A percentile compares a stretch with the other conserved stretches of the same genome.
phyloP scores from a whole-genome alignment of 2,113 vertebrate genomes.

The Trichomycterus rosablanca region DNA sequence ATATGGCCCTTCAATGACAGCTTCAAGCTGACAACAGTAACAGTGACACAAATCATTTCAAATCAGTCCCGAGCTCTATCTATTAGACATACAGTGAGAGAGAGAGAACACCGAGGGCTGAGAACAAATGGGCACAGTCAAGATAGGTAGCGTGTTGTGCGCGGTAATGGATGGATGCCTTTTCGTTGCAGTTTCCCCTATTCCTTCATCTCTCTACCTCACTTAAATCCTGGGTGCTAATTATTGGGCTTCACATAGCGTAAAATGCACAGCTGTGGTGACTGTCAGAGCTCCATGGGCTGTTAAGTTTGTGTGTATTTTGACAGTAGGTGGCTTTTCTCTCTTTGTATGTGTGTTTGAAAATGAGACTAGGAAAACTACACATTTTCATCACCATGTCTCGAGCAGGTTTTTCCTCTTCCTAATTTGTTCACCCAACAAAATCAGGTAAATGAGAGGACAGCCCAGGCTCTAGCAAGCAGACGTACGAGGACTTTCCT shows the following conservation, averaged over 20 bases:
- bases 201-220: conserved; percentile 28
- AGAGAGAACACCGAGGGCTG: conserved; percentile 46
- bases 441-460: conserved; percentile 29
- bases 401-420: conserved; percentile 42
- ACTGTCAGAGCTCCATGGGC: conserved; percentile 73
- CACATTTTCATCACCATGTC: conserved; percentile 41
- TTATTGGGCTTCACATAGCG: conserved; percentile 83
- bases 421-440: conserved; percentile 22
- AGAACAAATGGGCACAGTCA: conserved; percentile 57
- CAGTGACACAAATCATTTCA: conserved; percentile 72
- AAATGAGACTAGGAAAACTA: conserved; percentile 14
- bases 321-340: conserved; percentile 74
- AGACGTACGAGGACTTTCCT: conserved; percentile 19
- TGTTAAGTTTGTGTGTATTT: conserved; percentile 72
- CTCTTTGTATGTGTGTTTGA: conserved; percentile 17
- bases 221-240: conserved; percentile 71
- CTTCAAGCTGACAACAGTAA: conserved; percentile 70
- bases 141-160: conserved; percentile 55
- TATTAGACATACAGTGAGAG: conserved; percentile 33
- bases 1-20: conserved; percentile 66
- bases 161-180: conserved; percentile 33
- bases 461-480: conserved; percentile 25
- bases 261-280: conserved; percentile 78
- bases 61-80: conserved; percentile 67
- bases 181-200: conserved; percentile 18